Conservation (phyloP, 1,140 invertebrate genomes). For the Lucilia cuprina region DNA sequence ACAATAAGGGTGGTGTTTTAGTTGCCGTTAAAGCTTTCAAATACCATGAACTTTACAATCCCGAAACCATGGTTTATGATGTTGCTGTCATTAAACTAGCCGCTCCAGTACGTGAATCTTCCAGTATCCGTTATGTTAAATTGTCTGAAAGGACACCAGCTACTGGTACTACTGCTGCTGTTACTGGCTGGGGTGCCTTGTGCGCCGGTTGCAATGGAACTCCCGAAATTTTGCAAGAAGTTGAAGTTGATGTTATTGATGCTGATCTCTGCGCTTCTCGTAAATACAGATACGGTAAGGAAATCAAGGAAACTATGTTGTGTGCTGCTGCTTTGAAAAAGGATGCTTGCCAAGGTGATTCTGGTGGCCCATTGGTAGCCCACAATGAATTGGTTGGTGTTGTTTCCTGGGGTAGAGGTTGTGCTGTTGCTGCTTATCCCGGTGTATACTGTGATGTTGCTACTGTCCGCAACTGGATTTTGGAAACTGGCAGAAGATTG, state of each 20-base stretch:
- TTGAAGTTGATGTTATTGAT: slow-evolving; percentile 42
- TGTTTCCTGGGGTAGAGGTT: slow-evolving; percentile 75
- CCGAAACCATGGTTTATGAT: slow-evolving; percentile 59
- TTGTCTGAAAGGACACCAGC: slow-evolving; percentile 43
- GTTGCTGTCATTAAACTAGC: slow-evolving; percentile 64
- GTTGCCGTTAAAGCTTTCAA: slow-evolving; percentile 46
- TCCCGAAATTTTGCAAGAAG: slow-evolving; percentile 38
- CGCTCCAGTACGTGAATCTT: slow-evolving; percentile 44
- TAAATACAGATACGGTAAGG: slow-evolving; percentile 41
- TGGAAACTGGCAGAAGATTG: background rate
- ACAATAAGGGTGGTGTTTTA: slow-evolving; percentile 47
- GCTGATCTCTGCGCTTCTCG: slow-evolving; percentile 36
- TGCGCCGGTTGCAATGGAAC: slow-evolving; percentile 44
- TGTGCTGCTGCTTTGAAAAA: slow-evolving; percentile 65
- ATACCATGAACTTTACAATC: slow-evolving; percentile 51
- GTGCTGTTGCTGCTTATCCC: slow-evolving; percentile 68
- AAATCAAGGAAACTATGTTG: slow-evolving; percentile 62
- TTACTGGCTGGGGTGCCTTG: slow-evolving; percentile 53
- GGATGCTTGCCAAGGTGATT: slow-evolving; percentile 66
- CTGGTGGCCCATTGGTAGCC: slow-evolving; percentile 61
- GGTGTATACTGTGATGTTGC: slow-evolving; percentile 75
- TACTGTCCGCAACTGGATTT: slow-evolving; percentile 61
- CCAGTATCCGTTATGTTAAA: slow-evolving; percentile 40
- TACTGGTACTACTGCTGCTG: slow-evolving; percentile 48
- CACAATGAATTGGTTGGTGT: slow-evolving; percentile 65